These are phyloP conservation scores for Heliothis virescens DNA, from an alignment of 1,140 invertebrate species.

Conservation along the genomic window DNA sequence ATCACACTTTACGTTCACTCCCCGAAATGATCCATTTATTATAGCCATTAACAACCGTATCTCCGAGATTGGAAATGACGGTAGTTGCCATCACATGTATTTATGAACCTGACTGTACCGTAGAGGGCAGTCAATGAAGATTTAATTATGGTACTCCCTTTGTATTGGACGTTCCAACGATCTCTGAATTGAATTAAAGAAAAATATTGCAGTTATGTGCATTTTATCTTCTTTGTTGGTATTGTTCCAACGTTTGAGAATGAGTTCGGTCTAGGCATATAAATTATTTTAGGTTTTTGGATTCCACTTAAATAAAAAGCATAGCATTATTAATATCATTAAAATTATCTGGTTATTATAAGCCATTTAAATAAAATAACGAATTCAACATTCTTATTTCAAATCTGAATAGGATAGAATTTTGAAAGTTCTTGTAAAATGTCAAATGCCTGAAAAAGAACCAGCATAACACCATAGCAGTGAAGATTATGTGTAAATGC, in stretches of 20 bases:
- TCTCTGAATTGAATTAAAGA: not conserved
- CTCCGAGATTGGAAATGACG: conserved; percentile 51
- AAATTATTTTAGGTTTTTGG: no score
- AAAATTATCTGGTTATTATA: no score
- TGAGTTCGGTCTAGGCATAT: not conserved
- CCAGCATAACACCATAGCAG: no score
- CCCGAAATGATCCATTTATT: conserved; percentile 52
- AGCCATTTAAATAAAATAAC: no score
- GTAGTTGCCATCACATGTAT: conserved; percentile 37
- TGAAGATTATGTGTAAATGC: no score
- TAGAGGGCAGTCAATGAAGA: conserved; percentile 28
- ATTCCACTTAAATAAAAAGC: no score
- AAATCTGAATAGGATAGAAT: no score
- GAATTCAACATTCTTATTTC: no score
- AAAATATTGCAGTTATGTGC: not conserved
- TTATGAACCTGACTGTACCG: conserved; percentile 38
- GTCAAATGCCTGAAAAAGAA: no score
- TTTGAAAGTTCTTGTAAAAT: no score
- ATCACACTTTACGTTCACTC: conserved; percentile 44
- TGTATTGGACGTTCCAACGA: conserved; percentile 1
- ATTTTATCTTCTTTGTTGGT: not conserved
- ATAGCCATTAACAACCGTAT: conserved; percentile 50
- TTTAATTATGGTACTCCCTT: conserved; percentile 23
- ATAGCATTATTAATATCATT: no score
- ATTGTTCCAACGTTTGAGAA: not conserved